These are phyloP conservation scores for Myathropa florea DNA, from an alignment of 2,888 invertebrate species.

Conservation along the genomic window DNA sequence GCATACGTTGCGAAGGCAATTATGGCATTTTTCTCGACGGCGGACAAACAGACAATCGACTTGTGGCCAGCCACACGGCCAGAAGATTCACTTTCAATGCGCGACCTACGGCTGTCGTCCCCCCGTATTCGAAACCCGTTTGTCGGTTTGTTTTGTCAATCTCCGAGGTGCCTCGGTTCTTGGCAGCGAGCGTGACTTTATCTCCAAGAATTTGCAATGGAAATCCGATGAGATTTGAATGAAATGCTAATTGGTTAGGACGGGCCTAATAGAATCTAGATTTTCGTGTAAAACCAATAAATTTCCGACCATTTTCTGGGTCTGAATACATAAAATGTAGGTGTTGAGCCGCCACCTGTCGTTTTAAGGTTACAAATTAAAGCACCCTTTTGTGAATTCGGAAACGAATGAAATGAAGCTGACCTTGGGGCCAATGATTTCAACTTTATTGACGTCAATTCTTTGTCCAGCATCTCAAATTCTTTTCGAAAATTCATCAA, in stretches of 20 bases:
- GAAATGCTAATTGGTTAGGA: not conserved
- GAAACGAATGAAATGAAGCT: too few relatives aligned
- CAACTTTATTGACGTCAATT: too few relatives aligned
- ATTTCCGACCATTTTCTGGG: too few relatives aligned
- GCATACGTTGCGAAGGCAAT: constrained; percentile 43
- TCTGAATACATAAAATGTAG: too few relatives aligned
- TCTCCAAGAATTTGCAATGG: not conserved
- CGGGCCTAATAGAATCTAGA: not conserved
- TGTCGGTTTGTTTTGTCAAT: not conserved
- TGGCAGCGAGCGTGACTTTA: not conserved
- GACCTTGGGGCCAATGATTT: too few relatives aligned
- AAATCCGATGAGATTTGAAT: not conserved
- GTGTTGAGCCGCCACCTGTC: too few relatives aligned
- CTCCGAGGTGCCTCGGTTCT: not conserved
- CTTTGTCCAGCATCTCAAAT: too few relatives aligned
- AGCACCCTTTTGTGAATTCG: too few relatives aligned
- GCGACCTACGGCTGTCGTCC: not conserved
- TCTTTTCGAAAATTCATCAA: too few relatives aligned
- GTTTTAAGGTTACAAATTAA: too few relatives aligned
- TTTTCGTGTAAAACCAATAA: too few relatives aligned
- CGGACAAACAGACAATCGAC: not conserved
- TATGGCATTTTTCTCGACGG: constrained; percentile 54
- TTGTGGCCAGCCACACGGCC: too few relatives aligned
- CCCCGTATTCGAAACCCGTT: not conserved
- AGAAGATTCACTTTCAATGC: not conserved